phyloP scores from a whole-genome alignment of 1,140 invertebrate species.

The Hestina assimilis region DNA sequence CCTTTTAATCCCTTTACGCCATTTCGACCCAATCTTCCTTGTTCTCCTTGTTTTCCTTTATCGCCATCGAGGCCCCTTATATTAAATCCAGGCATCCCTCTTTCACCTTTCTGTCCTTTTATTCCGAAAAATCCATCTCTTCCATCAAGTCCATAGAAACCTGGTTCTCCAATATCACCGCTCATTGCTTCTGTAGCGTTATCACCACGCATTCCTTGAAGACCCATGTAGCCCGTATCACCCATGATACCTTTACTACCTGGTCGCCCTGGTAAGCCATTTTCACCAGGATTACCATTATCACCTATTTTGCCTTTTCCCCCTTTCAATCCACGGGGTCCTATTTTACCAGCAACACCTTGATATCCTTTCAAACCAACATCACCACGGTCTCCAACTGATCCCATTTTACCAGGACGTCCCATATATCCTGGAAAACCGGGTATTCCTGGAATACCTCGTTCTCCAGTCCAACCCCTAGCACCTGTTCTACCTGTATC shows the following conservation, averaged over 20 bases:
- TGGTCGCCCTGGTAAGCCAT: conserved; percentile 79
- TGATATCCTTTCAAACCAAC: conserved; percentile 76
- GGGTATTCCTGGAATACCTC: conserved; percentile 59
- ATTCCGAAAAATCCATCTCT: conserved; percentile 41
- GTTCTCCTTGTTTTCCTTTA: conserved; percentile 76
- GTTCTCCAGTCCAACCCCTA: conserved; percentile 64
- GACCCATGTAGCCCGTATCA: conserved; percentile 36
- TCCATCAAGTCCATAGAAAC: conserved; percentile 50
- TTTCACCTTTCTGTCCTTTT: conserved; percentile 50
- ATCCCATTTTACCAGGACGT: conserved; percentile 79
- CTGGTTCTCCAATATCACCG: conserved; percentile 71
- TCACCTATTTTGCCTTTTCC: conserved; percentile 72
- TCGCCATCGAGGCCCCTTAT: conserved; percentile 66
- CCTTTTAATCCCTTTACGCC: conserved; percentile 64
- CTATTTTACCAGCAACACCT: conserved; percentile 62
- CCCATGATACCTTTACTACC: conserved; percentile 56
- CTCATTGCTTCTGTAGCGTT: conserved; percentile 68
- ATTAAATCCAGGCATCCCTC: conserved; percentile 57
- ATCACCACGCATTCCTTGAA: conserved; percentile 73
- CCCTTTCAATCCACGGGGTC: conserved; percentile 38
- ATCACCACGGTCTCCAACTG: conserved; percentile 75
- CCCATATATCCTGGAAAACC: conserved; percentile 80
- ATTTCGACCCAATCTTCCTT: conserved; percentile 71
- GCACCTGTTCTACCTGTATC: conserved; percentile 68
- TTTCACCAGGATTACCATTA: conserved; percentile 77